These are phyloP conservation scores for Nemotelus pantherinus DNA, from an alignment of 2,888 invertebrate species.

Conservation along the genomic window DNA sequence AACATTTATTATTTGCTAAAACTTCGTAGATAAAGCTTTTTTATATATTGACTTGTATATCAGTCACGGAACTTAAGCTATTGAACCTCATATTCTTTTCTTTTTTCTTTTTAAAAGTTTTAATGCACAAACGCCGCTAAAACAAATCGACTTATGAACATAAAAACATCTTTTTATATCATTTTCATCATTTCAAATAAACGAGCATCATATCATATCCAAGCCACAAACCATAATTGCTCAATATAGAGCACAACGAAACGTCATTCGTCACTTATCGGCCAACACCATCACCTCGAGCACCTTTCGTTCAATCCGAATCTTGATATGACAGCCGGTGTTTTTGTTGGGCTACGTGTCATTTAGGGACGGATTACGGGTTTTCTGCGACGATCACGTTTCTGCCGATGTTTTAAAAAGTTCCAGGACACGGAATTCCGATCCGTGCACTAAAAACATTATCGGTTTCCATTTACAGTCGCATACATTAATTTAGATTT, in stretches of 20 bases:
- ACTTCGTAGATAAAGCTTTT: too few relatives aligned
- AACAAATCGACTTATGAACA: too few relatives aligned
- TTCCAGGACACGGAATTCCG: not conserved
- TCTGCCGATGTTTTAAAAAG: conserved; percentile 26
- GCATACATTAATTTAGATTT: not conserved
- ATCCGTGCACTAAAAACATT: not conserved
- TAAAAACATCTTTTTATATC: too few relatives aligned
- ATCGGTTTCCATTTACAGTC: not conserved
- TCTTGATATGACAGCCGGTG: conserved; percentile 52
- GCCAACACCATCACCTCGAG: not conserved
- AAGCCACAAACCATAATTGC: not conserved
- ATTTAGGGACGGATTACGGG: conserved; percentile 47
- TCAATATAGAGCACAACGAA: conserved; percentile 10
- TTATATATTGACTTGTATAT: too few relatives aligned
- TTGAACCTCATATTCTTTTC: too few relatives aligned
- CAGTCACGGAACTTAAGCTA: too few relatives aligned
- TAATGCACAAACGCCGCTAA: too few relatives aligned
- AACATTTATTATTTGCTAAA: too few relatives aligned
- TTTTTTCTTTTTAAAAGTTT: too few relatives aligned
- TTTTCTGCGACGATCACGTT: conserved; percentile 27
- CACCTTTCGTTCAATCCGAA: conserved; percentile 28
- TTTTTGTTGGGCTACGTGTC: conserved; percentile 57
- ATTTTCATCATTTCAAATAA: too few relatives aligned
- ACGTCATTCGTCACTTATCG: not conserved
- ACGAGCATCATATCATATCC: not conserved